phyloP scores from a whole-genome alignment of 2,113 vertebrate species.

The Coturnix japonica region DNA sequence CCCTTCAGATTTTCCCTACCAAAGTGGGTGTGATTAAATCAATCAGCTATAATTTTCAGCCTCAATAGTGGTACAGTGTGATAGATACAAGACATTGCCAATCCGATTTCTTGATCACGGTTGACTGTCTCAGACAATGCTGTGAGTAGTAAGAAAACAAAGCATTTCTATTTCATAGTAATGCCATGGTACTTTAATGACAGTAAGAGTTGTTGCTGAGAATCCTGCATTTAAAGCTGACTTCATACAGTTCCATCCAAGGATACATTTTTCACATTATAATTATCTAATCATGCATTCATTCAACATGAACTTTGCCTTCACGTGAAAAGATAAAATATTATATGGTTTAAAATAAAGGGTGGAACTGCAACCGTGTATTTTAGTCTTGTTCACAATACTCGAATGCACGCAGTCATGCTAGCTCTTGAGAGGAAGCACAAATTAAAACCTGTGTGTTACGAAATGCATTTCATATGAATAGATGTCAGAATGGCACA shows the following conservation, averaged over 20 bases:
- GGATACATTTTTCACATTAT: background rate
- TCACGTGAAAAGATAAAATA: background rate
- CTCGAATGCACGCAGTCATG: background rate
- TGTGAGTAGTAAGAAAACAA: slow-evolving; percentile 21
- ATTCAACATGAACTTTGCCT: slow-evolving; percentile 39
- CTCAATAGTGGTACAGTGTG: background rate
- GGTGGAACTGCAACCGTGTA: background rate
- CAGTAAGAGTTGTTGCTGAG: background rate
- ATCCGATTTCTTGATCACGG: slow-evolving; percentile 5
- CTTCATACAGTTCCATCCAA: background rate
- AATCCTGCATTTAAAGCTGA: slow-evolving; percentile 9
- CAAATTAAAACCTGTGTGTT: slow-evolving; percentile 11
- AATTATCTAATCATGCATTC: slow-evolving; percentile 37
- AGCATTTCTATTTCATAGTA: slow-evolving; percentile 11
- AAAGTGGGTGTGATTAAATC: background rate
- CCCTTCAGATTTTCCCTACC: background rate
- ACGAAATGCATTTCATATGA: slow-evolving; percentile 29
- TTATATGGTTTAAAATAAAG: background rate
- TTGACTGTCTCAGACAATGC: background rate
- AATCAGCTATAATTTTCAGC: slow-evolving; percentile 17
- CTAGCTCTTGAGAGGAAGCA: slow-evolving; percentile 17
- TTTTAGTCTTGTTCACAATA: slow-evolving; percentile 19
- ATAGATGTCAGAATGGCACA: slow-evolving; percentile 8
- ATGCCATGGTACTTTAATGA: background rate
- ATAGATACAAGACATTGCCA: background rate